phyloP scores from a whole-genome alignment of 2,888 invertebrate species.

The Xestia c-nigrum region DNA sequence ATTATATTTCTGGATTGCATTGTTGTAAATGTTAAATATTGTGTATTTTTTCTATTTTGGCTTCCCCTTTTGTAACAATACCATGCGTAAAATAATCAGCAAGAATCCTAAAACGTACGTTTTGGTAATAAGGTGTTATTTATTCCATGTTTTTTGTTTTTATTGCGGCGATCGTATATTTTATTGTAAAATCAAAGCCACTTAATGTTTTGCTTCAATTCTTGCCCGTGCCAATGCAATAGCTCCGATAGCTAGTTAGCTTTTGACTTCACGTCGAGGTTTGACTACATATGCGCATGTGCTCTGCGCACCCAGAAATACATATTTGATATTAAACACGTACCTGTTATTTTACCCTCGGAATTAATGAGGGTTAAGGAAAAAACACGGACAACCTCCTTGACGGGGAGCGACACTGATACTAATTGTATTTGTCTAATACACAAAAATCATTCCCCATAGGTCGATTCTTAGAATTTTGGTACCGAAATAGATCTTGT shows the following conservation, averaged over 20 bases:
- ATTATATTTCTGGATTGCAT: not conserved
- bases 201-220: not conserved
- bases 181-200: not conserved
- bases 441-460: not conserved
- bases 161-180: not conserved
- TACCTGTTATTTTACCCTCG: not conserved
- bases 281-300: not conserved
- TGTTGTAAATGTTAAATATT: not conserved
- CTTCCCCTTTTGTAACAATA: not conserved
- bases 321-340: not conserved
- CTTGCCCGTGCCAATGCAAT: not conserved
- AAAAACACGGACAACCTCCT: conserved; percentile 17
- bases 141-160: not conserved
- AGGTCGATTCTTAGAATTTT: not conserved
- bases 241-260: not conserved
- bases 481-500: conserved; percentile 25
- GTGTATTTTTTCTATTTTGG: not conserved
- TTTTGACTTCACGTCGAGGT: not conserved
- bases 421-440: conserved; percentile 26
- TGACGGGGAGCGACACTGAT: conserved; percentile 11
- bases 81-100: not conserved
- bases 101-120: not conserved
- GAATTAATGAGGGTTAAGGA: not conserved
- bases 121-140: not conserved
- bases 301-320: conserved; percentile 6